These are phyloP conservation scores for Corynorhinus townsendii DNA, from an alignment of 2,113 vertebrate species.

Conservation along the genomic window DNA sequence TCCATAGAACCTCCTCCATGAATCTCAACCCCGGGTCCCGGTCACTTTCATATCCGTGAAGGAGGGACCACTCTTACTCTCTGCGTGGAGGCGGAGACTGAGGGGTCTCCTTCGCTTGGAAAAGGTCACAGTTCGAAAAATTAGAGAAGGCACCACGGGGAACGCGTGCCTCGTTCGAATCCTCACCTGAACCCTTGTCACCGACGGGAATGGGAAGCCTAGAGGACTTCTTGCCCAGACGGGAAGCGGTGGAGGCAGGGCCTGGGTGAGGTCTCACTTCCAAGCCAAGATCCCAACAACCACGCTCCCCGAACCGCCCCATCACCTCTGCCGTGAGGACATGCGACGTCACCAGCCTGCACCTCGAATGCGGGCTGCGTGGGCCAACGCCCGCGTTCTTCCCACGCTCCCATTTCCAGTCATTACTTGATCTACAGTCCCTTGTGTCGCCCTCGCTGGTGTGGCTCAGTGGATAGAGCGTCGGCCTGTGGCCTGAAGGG, in stretches of 20 bases:
- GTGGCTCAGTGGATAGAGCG: too few species aligned
- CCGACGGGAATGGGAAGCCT: background rate
- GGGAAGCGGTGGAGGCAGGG: background rate
- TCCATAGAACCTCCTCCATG: background rate
- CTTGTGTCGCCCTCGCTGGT: background rate
- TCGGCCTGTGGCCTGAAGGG: too few species aligned
- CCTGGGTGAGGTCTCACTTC: background rate
- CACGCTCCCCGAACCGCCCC: accelerated
- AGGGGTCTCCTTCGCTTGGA: background rate
- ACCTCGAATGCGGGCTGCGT: background rate
- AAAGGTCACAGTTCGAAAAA: background rate
- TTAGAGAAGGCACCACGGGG: background rate
- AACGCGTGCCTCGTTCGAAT: background rate
- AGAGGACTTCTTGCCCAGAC: too few species aligned
- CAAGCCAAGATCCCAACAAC: background rate
- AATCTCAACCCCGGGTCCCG: background rate
- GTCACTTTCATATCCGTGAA: background rate
- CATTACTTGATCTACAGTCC: background rate
- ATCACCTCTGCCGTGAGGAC: background rate
- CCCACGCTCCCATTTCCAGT: too few species aligned
- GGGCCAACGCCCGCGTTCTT: background rate
- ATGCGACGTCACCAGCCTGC: background rate
- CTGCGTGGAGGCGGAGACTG: background rate
- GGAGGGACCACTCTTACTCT: background rate
- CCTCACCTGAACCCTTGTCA: background rate